Base-by-base conservation (phyloP, 92 coral and sea anemone genomes). In the Zoanthus solanderi region DNA sequence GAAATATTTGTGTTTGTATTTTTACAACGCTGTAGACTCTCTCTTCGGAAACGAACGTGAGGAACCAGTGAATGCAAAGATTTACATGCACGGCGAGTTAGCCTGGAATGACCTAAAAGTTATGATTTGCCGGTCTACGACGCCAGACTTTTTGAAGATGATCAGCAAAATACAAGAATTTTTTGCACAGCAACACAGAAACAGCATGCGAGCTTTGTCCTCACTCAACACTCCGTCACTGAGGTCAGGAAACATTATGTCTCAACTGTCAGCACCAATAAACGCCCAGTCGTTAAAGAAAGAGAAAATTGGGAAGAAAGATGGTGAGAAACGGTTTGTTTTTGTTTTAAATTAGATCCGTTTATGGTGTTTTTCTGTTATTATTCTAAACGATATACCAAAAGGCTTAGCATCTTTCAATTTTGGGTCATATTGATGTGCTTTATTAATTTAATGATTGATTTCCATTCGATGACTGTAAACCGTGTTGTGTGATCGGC, bases 81-180 rank as follows among this genome's bases (percentile, higher is more conserved):
- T 97, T 67, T 95, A 93, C 87, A 91, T 97, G 79, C 95, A 93
- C 28, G 99, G 98, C 7, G 96, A 96, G 76, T 81, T 97, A 88
- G 92, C 95, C 44, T 97, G 99, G 99, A 97, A 90, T n/a, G 98
- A 94, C 90, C 88, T 97, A 86, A 92, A 96, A 66, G 80, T 97
- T 69, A 96, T 97, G 96, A 97, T 97, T 37, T 94, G 95, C 67
- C 99, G 99, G 32, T 97, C 99, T 16, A 97, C 99, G 4, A 95
- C 99, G 2, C 98, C 97, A 32, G 99, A 97, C 90, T 81, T 97
- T 79, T 94, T 97, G 34, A 97, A 97, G 84, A 95, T 97, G 99
- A 86, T 89, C 2, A 94, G 95, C 32, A 97, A 97, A 91, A 97
- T 97, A 23, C 96, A 90, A 79, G 94, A 94, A 45, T 94, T 94